These are phyloP conservation scores for Astur gentilis DNA, from an alignment of 2,113 vertebrate genomes.

Conservation along the genomic window DNA sequence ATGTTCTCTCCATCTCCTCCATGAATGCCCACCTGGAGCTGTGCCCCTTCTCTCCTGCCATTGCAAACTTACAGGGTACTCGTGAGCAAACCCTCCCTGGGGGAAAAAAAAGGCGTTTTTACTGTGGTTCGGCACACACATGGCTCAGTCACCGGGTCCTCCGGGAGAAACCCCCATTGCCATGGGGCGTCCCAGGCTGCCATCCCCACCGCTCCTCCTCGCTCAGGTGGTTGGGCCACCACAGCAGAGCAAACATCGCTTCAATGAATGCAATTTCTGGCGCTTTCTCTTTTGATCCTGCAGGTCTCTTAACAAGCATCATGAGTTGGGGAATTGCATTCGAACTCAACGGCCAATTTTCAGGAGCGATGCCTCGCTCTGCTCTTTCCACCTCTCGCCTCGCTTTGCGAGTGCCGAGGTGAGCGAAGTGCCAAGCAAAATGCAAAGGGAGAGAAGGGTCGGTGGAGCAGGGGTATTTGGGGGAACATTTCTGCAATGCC, in stretches of 20 bases:
- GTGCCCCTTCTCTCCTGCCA: background rate
- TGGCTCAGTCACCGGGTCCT: background rate
- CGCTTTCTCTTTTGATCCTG: background rate
- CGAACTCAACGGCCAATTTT: background rate
- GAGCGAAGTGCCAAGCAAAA: background rate
- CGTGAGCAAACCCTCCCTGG: background rate
- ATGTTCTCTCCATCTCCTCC: background rate
- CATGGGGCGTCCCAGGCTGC: rapidly evolving
- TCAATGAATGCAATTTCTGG: background rate
- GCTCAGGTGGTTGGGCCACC: background rate
- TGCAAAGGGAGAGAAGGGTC: background rate
- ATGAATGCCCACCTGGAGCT: background rate
- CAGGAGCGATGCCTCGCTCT: background rate
- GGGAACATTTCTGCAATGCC: background rate
- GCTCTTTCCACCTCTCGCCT: background rate
- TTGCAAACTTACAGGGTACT: background rate
- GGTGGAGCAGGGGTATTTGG: background rate
- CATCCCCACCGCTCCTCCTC: background rate
- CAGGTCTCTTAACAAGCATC: background rate
- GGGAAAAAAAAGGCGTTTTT: background rate
- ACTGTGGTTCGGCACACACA: rapidly evolving
- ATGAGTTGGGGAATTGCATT: background rate
- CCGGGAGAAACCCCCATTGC: background rate
- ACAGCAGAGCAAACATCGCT: background rate
- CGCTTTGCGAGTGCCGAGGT: background rate